Evolutionary conservation across 2,797 vertebrate species (phyloP).

Genomic region (Bradypus variegatus): DNA sequence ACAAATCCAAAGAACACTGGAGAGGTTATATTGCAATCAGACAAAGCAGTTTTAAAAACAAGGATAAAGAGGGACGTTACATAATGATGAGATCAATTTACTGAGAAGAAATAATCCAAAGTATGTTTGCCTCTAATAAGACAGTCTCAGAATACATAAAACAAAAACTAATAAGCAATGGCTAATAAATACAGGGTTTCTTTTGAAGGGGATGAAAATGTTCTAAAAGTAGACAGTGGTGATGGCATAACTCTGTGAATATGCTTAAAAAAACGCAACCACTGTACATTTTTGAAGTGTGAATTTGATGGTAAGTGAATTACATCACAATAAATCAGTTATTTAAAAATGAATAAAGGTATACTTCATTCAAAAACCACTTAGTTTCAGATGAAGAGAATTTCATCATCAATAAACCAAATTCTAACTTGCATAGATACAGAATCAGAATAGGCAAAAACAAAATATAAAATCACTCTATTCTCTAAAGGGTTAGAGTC

Average conservation of each 20-base stretch:
- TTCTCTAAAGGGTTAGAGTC: background rate
- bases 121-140: background rate
- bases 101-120: background rate
- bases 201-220: background rate
- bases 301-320: background rate
- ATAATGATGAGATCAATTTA: background rate
- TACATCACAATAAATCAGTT: background rate
- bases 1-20: background rate
- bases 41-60: background rate
- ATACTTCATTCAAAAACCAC: background rate
- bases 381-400: background rate
- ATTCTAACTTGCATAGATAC: background rate
- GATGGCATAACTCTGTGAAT: too few relatives aligned
- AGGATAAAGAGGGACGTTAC: background rate
- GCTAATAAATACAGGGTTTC: background rate
- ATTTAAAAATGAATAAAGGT: background rate
- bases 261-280: too few relatives aligned
- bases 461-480: background rate
- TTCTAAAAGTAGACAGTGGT: background rate
- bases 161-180: background rate
- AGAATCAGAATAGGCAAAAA: background rate
- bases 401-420: background rate
- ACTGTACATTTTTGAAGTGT: background rate
- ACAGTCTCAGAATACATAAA: background rate
- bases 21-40: background rate